phyloP scores from a whole-genome alignment of 2,888 invertebrate genomes.

The Rhingia rostrata region DNA sequence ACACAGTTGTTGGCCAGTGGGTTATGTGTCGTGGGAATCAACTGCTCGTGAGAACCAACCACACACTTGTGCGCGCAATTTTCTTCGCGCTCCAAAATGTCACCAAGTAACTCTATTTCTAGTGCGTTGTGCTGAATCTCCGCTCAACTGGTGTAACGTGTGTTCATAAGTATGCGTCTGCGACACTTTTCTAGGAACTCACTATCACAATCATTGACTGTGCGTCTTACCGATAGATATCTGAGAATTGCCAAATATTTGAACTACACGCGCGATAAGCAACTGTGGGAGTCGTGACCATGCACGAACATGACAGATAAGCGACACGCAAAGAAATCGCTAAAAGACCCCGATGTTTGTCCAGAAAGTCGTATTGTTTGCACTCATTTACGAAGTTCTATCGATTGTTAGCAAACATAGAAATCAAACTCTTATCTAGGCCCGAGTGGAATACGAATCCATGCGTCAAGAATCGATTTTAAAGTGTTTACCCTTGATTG shows the following conservation, averaged over 20 bases:
- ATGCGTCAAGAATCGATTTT: constrained; percentile 6
- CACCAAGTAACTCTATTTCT: constrained; percentile 34
- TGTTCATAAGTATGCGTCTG: background rate
- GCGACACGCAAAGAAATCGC: constrained; percentile 5
- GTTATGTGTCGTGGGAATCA: constrained; percentile 46
- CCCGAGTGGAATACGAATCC: background rate
- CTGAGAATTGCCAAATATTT: constrained; percentile 57
- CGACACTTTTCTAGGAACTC: constrained; percentile 1
- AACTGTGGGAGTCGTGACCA: constrained; percentile 52
- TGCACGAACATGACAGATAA: constrained; percentile 31
- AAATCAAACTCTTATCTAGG: constrained; percentile 16
- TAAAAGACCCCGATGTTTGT: constrained; percentile 31
- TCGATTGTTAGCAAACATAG: constrained; percentile 37
- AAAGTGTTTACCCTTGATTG: constrained; percentile 7
- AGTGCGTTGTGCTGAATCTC: constrained; percentile 18
- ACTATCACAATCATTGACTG: constrained; percentile 9
- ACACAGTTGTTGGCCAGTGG: constrained; percentile 51
- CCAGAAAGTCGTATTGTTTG: constrained; percentile 28
- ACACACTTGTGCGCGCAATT: constrained; percentile 55
- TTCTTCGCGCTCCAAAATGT: constrained; percentile 26
- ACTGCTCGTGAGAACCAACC: constrained; percentile 58
- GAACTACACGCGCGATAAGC: constrained; percentile 50
- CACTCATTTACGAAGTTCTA: constrained; percentile 22
- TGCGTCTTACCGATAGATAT: constrained; percentile 17
- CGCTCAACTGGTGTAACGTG: constrained; percentile 43